Base-by-base conservation (phyloP, 2,113 vertebrate species). In the Chionis minor region DNA sequence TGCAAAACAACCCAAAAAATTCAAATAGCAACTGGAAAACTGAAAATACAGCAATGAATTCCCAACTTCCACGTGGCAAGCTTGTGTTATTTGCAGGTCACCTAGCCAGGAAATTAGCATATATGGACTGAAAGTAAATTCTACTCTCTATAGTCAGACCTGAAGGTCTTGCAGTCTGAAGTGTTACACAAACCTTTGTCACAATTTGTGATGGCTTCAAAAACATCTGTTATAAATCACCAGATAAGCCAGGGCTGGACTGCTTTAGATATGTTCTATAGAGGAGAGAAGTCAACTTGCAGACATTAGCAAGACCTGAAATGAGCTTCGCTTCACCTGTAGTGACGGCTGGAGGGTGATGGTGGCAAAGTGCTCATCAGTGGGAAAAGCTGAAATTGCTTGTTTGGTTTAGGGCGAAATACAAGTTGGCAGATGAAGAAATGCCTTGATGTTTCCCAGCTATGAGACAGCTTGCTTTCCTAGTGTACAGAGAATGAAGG, bases 351-450 rank as follows among this genome's bases (percentile, higher is more conserved):
- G 35, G 40, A 81, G 65, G 38, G 44, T 32, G 44, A 8, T 7
- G 38, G 42, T 38, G 61, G 45, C n/a, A 55, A 42, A 52, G 55
- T 1, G 11, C 55, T 45, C 4, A 0, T 27, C 0, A 0, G 38
- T n/a, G 42, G 51, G 49, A 66, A 61, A 35, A 19, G n/a, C 23
- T 18, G 18, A 35, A 55, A 30, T 17, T 20, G n/a, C 72, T 61
- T 26, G 42, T 18, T 61, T 47, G n/a, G 30, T 54, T 58, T 38
- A 40, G 42, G 44, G 56, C 45, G 23, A 47, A 24, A 33, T 19
- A 24, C 28, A 32, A 6, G 49, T 9, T n/a, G 40, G 56, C 45
- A 82, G 27, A n/a, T 62, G 4, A 38, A 54, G 52, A 71, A 44
- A 61, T 45, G 28, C 33, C 58, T 52, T 66, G 2, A 5, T 59